These are phyloP conservation scores for Sparus aurata DNA, from an alignment of 2,797 vertebrate genomes.

Conservation along the genomic window DNA sequence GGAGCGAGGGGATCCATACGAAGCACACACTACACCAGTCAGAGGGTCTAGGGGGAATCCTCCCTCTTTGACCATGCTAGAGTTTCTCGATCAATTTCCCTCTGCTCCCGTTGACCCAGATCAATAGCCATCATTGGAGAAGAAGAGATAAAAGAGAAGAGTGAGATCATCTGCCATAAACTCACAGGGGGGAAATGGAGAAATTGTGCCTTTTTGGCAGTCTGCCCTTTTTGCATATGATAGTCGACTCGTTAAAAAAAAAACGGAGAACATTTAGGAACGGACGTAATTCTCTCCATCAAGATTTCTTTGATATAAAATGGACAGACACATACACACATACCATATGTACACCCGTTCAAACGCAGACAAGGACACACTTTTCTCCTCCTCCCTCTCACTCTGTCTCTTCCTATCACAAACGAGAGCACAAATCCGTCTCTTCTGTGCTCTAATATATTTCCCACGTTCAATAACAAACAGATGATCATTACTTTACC, in stretches of 20 bases:
- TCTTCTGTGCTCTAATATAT: constrained; percentile 51
- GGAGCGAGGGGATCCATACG: constrained; percentile 57
- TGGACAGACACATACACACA: constrained; percentile 1
- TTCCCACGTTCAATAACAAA: constrained; percentile 68
- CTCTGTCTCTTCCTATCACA: constrained; percentile 26
- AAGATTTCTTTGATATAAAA: constrained; percentile 11
- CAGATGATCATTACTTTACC: constrained; percentile 68
- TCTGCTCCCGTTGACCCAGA: constrained; percentile 71
- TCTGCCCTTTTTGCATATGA: constrained; percentile 25
- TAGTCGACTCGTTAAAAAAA: constrained; percentile 13
- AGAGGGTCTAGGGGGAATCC: constrained; percentile 66
- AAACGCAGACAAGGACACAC: constrained; percentile 12
- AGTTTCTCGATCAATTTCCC: constrained; percentile 81
- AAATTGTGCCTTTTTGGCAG: constrained; percentile 41
- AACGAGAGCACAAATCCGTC: constrained; percentile 50
- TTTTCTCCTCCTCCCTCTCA: constrained; percentile 5
- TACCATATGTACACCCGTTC: neutral
- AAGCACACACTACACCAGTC: constrained; percentile 61
- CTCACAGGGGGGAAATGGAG: constrained; percentile 52
- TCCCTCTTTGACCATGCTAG: constrained; percentile 69
- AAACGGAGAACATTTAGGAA: neutral
- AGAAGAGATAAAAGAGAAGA: constrained; percentile 74
- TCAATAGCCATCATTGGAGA: constrained; percentile 80
- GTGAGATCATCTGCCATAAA: constrained; percentile 74
- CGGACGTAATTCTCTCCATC: neutral